Base-by-base conservation (phyloP, 2,888 invertebrate species). In the Acanthopleura granulata region DNA sequence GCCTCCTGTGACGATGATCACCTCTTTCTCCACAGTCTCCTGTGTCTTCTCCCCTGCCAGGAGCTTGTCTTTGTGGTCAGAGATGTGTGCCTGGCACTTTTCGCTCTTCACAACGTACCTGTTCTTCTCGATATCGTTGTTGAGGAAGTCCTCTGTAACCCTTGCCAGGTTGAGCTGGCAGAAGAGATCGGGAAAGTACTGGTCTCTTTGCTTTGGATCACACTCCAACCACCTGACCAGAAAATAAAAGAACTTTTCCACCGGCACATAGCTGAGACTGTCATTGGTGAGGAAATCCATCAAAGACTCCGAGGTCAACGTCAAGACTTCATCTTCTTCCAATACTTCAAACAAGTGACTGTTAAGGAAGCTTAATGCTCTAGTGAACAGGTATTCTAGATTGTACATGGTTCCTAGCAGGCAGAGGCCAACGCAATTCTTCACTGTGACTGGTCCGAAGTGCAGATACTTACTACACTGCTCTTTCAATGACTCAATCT, bases 331-430 rank as follows among this genome's bases (percentile, higher is more conserved):
- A 30, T 78, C 79, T 40, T 79, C 78, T 50, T 80, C 71, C 81
- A 85, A 80, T 29, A 85, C 78, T 27, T 84, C 83, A 14, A 82
- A 84, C 51, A 86, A 73, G 73, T 85, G 81, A 22, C 82, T 84
- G 61, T 83, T 66, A 6, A 86, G 75, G 72, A 76, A 84, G 49
- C 82, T 80, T 75, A 82, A 82, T 27, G 82, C 80, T 61, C 75
- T 76, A 40, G 75, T 77, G 72, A 85, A 86, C 71, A 81, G 75
- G 25, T 49, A 27, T 25, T 85, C 84, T n/a, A 86, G 79, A 76
- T 85, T 81, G 78, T 85, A 85, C 61, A 82, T 76, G 73, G 83
- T 85, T 61, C 82, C 81, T 25, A 85, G 75, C 30, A 85, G 76
- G 70, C 83, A 81, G 14, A 85, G 76, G 62, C 79, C 80, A 16